Evolutionary conservation across 2,888 invertebrate species (phyloP), one percentile per base, ranked within the genome.

Genomic region (Temnothorax ravouxi): DNA sequence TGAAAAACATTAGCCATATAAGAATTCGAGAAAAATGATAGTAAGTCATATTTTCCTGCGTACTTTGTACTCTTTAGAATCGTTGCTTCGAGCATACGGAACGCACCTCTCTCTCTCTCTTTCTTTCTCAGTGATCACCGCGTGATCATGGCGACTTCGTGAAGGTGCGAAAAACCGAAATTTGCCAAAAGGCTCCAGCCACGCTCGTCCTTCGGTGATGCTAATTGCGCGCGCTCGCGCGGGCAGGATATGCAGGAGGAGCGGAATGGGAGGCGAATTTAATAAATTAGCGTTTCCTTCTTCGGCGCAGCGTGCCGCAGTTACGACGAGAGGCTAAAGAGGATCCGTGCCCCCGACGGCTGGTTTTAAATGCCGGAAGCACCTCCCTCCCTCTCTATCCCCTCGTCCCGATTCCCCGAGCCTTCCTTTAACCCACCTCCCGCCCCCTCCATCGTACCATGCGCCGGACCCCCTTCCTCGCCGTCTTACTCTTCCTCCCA

Each of bases 251-350:
- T 75, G 81, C 81, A 75, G 81, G 80, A 80, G 85, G 83, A 84
- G 75, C 64, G 81, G 76, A 85, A 81, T 54, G 82, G 85, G 84
- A 77, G 74, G 82, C 76, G 77, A 80, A 86, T 87, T 87, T 90
- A 90, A 89, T 91, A 91, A 91, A 91, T 91, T 91, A 88, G 90
- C 90, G 88, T 91, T 91, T 92, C 91, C 91, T 90, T 90, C 91
- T 92, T 88, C 89, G 91, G 89, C 88, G 89, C 72, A 92, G 89
- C 88, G 90, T 88, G 81, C 85, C 89, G 88, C 88, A 88, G 90
- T 91, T 91, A 88, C 86, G 86, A 86, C 88, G 87, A 91, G 91
- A 89, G 88, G 88, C 88, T 91, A 91, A 89, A 91, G 92, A 92
- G 92, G 91, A 92, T 92, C 88, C 81, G 90, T 88, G 88, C 88